Evolutionary conservation across 2,113 vertebrate species (phyloP).

Genomic region (Apteryx owenii): DNA sequence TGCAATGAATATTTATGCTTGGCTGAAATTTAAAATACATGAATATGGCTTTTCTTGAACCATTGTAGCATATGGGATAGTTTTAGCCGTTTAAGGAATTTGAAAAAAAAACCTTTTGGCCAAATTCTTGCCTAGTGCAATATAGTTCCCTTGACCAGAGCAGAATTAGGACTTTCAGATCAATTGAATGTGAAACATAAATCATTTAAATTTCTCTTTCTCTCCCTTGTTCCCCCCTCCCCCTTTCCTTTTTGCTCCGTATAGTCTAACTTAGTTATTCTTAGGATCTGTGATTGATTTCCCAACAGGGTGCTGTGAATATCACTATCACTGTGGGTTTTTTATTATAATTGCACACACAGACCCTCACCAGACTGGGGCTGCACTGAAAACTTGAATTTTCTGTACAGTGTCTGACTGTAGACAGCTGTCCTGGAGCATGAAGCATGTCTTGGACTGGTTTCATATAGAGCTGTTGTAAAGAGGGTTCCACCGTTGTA

Average conservation of each 20-base stretch:
- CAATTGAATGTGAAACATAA: background rate
- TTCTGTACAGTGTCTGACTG: background rate
- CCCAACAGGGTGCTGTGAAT: background rate
- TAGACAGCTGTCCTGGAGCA: background rate
- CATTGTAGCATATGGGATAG: background rate
- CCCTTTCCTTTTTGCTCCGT: background rate
- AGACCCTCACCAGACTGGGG: background rate
- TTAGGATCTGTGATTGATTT: background rate
- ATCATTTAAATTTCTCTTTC: background rate
- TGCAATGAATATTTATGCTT: slow-evolving; percentile 25
- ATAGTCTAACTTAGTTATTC: background rate
- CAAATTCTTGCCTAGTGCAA: background rate
- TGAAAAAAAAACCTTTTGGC: background rate
- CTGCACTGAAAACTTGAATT: background rate
- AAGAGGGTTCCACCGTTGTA: background rate
- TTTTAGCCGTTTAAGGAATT: background rate
- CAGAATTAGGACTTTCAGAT: background rate
- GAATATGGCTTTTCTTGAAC: background rate
- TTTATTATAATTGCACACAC: background rate
- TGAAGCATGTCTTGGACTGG: background rate
- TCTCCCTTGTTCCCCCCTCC: background rate
- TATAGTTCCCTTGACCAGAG: background rate
- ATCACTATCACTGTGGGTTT: background rate
- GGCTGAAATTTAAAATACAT: background rate
- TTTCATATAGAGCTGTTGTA: background rate